Evolutionary conservation across 2,888 invertebrate genomes (phyloP).

Genomic region (Cryptophagus acutangulus): DNA sequence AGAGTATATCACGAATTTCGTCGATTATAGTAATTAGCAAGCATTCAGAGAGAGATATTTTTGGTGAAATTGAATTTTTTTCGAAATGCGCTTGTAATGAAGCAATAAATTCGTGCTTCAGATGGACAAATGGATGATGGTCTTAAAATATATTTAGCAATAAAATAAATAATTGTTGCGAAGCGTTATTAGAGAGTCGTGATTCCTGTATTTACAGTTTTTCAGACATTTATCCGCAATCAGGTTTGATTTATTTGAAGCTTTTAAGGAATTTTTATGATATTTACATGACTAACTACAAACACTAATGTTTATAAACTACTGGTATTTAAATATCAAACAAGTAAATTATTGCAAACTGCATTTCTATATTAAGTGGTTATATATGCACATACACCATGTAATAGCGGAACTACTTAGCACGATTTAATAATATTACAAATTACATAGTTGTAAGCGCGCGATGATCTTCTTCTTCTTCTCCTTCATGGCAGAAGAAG

Average conservation of each 20-base stretch:
- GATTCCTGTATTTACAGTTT: conserved; percentile 3
- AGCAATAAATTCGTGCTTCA: no score
- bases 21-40: no score
- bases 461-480: no score
- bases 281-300: conserved; percentile 1
- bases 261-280: conserved; percentile 5
- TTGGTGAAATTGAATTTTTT: no score
- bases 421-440: neutral
- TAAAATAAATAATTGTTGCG: neutral
- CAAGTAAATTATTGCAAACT: conserved; percentile 24
- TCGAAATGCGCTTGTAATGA: no score
- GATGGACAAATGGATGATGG: no score
- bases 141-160: no score
- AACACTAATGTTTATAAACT: conserved; percentile 15
- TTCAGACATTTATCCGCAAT: conserved; percentile 5
- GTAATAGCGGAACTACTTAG: neutral
- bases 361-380: no score
- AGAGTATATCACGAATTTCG: no score
- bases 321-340: conserved; percentile 31
- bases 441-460: neutral
- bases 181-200: conserved; percentile 2
- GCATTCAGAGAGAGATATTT: no score
- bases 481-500: neutral
- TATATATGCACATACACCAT: no score
- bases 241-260: conserved; percentile 2